Evolutionary conservation across 2,888 invertebrate species (phyloP).

Genomic region (Agrochola litura): DNA sequence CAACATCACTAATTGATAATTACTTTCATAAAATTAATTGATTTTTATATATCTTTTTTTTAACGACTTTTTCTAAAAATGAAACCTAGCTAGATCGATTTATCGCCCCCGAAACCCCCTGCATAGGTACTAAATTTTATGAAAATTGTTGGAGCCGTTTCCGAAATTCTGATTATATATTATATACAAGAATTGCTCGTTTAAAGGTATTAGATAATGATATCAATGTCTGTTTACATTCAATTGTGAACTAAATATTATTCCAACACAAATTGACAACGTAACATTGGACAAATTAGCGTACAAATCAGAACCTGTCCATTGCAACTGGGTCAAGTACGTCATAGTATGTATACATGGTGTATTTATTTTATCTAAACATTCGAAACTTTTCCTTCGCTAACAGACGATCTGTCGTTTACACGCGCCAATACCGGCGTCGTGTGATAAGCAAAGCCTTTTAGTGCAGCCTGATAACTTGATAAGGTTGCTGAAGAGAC

Average conservation of each 20-base stretch:
- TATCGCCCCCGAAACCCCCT: too few species aligned
- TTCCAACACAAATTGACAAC: slow-evolving; percentile 31
- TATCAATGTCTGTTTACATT: slow-evolving; percentile 28
- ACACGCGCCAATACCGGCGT: slow-evolving; percentile 50
- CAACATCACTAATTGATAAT: not conserved
- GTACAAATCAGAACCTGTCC: slow-evolving; percentile 51
- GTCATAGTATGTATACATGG: slow-evolving; percentile 10
- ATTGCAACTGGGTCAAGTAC: slow-evolving; percentile 63
- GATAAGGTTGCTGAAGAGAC: slow-evolving; percentile 64
- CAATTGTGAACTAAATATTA: slow-evolving; percentile 32
- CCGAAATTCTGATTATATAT: too few species aligned
- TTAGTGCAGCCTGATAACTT: slow-evolving; percentile 69
- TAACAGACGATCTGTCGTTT: slow-evolving; percentile 42
- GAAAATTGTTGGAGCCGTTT: too few species aligned
- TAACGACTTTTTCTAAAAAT: too few species aligned
- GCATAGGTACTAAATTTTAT: too few species aligned
- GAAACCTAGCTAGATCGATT: too few species aligned
- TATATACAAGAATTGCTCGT: too few species aligned
- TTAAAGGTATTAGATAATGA: not conserved
- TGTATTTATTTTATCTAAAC: slow-evolving; percentile 48
- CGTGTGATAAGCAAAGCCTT: slow-evolving; percentile 72
- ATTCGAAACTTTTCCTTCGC: slow-evolving; percentile 46
- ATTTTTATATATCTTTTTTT: too few species aligned
- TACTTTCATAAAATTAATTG: too few species aligned
- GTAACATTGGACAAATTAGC: slow-evolving; percentile 48